phyloP scores from a whole-genome alignment of 1,140 invertebrate species.

The Bradysia coprophila region DNA sequence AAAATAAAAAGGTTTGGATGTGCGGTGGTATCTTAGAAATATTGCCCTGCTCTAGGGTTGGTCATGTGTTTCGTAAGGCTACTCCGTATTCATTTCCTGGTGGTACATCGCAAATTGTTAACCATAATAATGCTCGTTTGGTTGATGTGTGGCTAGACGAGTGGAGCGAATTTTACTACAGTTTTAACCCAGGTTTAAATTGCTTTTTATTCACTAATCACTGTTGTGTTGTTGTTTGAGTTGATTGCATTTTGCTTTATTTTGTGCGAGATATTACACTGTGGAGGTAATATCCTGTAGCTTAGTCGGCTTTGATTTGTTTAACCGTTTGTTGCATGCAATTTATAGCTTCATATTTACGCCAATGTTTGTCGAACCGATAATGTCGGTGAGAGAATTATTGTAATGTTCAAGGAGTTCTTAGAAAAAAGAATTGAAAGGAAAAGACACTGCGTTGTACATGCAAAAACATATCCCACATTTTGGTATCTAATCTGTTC shows the following conservation, averaged over 20 bases:
- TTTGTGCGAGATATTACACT: background rate
- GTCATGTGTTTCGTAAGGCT: conserved; percentile 96
- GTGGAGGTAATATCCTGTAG: too few relatives aligned
- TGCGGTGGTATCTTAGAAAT: conserved; percentile 87
- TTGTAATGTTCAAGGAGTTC: too few relatives aligned
- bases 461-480: too few relatives aligned
- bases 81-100: conserved; percentile 98
- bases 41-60: conserved; percentile 78
- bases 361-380: too few relatives aligned
- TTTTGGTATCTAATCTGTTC: too few relatives aligned
- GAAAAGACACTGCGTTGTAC: too few relatives aligned
- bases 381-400: too few relatives aligned
- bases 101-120: conserved; percentile 92
- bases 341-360: too few relatives aligned
- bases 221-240: background rate
- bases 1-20: conserved; percentile 75
- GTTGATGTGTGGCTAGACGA: conserved; percentile 96
- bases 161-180: conserved; percentile 97
- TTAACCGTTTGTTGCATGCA: too few relatives aligned
- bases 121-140: conserved; percentile 93
- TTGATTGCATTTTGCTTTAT: background rate
- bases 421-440: too few relatives aligned
- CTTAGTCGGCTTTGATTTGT: background rate
- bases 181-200: conserved; percentile 79
- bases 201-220: background rate